Base-by-base conservation (phyloP, 2,797 vertebrate genomes). In the Prionace glauca region DNA sequence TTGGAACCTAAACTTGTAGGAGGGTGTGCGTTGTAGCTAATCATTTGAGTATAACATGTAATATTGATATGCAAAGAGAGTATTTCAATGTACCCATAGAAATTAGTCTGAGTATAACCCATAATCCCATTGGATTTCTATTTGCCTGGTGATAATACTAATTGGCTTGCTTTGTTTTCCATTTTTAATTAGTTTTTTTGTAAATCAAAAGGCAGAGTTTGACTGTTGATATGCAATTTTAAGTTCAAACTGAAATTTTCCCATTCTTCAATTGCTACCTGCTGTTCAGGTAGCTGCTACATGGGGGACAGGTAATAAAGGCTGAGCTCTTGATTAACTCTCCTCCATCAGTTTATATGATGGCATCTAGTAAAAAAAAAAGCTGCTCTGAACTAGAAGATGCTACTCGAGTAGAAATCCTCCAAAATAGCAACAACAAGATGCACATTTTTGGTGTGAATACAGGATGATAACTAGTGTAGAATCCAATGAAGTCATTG, bases 1-100 rank as follows among this genome's bases (percentile, higher is more conserved):
- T 92, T 92, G 90, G 90, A 92, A 92, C n/a, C 1, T 92, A 41
- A 69, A 67, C n/a, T 69, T 92, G n/a, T 92, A 67, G 90, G 67
- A 69, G n/a, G 24, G n/a, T 92, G 62, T 26, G n/a, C 18, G 22
- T 69, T 24, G n/a, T 92, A 62, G n/a, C 41, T 92, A 69, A 67
- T 10, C 8, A 45, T 84, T 84, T 84, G 41, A 77, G 32, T 41
- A 41, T 92, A 69, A 69, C 65, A 65, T 92, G n/a, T 69, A 65
- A 92, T 69, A 10, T 20, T 24, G 65, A 92, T 92, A 36, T 92
- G 62, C 90, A 92, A 92, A 92, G 90, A 92, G 69, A 92, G 22
- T n/a, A 7, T 92, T 67, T 36, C 22, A 62, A 32, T 7, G 81
- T 69, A 36, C 20, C 22, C n/a, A 36, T 41, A 36, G 18, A 69